Base-by-base conservation (phyloP, 2,888 invertebrate species). In the Drosophila austrosaltans region DNA sequence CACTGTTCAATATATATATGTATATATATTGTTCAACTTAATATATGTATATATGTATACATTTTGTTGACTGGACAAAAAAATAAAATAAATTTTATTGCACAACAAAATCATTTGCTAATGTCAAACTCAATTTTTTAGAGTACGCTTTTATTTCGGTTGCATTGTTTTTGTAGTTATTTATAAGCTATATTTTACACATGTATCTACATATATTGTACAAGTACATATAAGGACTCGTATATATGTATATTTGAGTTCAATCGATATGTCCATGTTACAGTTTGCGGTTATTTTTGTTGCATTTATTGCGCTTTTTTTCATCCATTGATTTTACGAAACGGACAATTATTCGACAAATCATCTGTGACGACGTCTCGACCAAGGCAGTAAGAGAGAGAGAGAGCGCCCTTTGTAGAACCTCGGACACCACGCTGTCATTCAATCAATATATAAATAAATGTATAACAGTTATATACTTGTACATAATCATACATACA, bases 61-160 rank as follows among this genome's bases (percentile, higher is more conserved):
- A 53, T 22, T 36, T n/a, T 56, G 20, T 32, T 22, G 39, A 39
- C 57, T 57, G 39, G 39, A 7, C 57, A 22, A 39, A 57, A 57
- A 57, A 36, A 36, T 36, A 36, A 39, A 32, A 57, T 22, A 16
- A 48, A 48, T 22, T 39, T 39, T 22, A 36, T 57, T 22, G 36
- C 36, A 20, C 36, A 57, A 48, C 48, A 57, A 57, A 57, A n/a
- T 39, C 32, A 39, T 57, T 57, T 12, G 57, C 57, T 22, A 39
- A 22, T 16, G 57, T 36, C 22, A 57, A 57, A 57, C 22, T 10
- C 57, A 57, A 57, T 57, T 57, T 57, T 57, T 57, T 57, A 57
- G 57, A 57, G 57, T 39, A 57, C 36, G 12, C 12, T 57, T 39
- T 39, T 57, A 12, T 20, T 22, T 32, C 10, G 10, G 12, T 20